Evolutionary conservation across 2,888 invertebrate species (phyloP).

Genomic region (Flexamia atlantica): DNA sequence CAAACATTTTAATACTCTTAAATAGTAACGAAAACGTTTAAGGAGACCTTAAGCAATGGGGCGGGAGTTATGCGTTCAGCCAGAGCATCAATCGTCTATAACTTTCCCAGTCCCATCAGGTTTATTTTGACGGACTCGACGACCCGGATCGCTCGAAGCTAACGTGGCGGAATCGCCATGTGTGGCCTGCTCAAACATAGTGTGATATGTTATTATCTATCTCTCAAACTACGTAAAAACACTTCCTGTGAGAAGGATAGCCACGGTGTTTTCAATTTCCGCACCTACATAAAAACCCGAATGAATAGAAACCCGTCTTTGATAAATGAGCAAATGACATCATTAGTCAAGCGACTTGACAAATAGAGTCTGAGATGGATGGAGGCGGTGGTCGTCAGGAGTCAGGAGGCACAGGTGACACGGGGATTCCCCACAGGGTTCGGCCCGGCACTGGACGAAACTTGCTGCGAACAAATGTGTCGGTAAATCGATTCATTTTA

Average conservation of each 20-base stretch:
- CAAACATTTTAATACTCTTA: no score
- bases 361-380: conserved; percentile 47
- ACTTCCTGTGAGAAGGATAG: conserved; percentile 30
- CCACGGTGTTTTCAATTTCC: conserved; percentile 45
- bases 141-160: no score
- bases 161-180: not conserved
- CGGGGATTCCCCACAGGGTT: not conserved
- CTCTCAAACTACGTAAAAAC: conserved; percentile 40
- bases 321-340: conserved; percentile 47
- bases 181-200: conserved; percentile 28
- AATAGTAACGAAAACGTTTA: no score
- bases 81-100: no score
- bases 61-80: no score
- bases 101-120: no score
- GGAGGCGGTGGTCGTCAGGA: not conserved
- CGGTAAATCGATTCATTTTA: no score
- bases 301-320: conserved; percentile 37
- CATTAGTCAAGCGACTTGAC: conserved; percentile 45
- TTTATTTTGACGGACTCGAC: no score
- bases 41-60: no score
- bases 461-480: not conserved
- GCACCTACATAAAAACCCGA: conserved; percentile 20
- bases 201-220: conserved; percentile 48
- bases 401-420: not conserved
- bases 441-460: not conserved